Base-by-base conservation (phyloP, 30 jellyfish, hydroid and myxozoan genomes). In the Hydractinia echinata region DNA sequence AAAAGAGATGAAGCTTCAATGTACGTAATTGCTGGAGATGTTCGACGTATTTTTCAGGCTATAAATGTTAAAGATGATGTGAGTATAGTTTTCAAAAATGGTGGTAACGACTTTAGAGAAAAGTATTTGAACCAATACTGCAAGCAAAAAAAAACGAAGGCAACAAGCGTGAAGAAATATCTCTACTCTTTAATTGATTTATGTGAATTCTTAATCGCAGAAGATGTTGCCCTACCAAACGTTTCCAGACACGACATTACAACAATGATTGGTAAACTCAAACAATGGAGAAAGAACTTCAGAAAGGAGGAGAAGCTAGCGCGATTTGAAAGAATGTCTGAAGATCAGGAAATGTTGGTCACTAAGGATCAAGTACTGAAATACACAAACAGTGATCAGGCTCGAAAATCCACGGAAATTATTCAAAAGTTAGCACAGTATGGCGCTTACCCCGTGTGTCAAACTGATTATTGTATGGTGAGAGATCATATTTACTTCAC, bases 161-260 rank as follows among this genome's bases (percentile, higher is more conserved):
- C 81, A 50, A 14, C 60, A 71, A 71, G 61, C 55, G 51, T 71
- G n/a, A 71, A 71, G n/a, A 71, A 30, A 71, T 71, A 71, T 67
- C 68, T 71, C 53, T 71, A 15, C 10, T n/a, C 81, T 71, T 15
- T 71, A 15, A 71, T 48, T 7, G 81, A 71, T 14, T 13, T 71
- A 19, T 71, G 55, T 4, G 61, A 71, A 50, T 71, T 71, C 51
- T 71, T 71, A 20, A 20, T 50, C 60, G 61, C 10, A n/a, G 81
- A 71, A 20, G 51, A 52, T 19, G 51, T 30, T 50, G 61, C 10
- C 15, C 13, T 20, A n/a, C 15, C 15, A 11, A 71, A 71, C 51
- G 53, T 20, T 20, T 50, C 61, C 8, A 30, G 51, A 4, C 10
- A 20, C 15, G 81, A 20, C 51, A 30, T 30, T 19, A 71, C 11